phyloP scores from a whole-genome alignment of 2,888 invertebrate genomes.

The Apamea anceps region DNA sequence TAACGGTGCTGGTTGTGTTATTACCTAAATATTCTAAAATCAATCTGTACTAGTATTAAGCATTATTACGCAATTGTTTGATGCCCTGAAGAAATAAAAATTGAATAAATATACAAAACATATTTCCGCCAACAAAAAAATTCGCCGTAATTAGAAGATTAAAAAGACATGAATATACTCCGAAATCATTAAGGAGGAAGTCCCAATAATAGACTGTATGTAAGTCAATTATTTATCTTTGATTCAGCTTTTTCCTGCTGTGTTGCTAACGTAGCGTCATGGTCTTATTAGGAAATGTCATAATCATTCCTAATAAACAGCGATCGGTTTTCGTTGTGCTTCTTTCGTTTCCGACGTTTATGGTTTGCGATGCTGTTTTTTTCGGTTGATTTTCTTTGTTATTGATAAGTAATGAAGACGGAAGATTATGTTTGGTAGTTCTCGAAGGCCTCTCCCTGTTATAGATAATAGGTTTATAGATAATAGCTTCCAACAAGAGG shows the following conservation, averaged over 20 bases:
- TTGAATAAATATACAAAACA: too few species aligned
- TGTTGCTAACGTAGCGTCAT: slow-evolving; percentile 42
- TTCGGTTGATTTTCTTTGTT: slow-evolving; percentile 15
- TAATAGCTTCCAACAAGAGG: neutral
- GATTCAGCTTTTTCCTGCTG: slow-evolving; percentile 50
- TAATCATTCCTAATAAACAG: slow-evolving; percentile 48
- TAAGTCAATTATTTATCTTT: slow-evolving; percentile 57
- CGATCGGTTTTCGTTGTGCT: slow-evolving; percentile 9
- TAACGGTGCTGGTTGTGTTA: too few species aligned
- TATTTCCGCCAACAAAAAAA: neutral
- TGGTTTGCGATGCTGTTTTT: neutral
- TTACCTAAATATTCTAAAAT: too few species aligned
- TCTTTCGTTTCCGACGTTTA: slow-evolving; percentile 2
- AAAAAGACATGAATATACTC: slow-evolving; percentile 15
- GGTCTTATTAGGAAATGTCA: slow-evolving; percentile 43
- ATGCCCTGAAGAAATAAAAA: too few species aligned
- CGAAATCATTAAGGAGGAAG: slow-evolving; percentile 24
- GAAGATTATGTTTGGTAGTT: neutral
- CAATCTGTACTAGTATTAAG: too few species aligned
- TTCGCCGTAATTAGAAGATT: slow-evolving; percentile 38
- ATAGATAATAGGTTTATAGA: neutral
- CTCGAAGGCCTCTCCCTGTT: neutral
- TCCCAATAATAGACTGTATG: slow-evolving; percentile 7
- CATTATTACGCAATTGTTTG: too few species aligned
- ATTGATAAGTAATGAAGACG: slow-evolving; percentile 5